Conservation (phyloP, 1,140 invertebrate species). For the Matsumurasca onukii region DNA sequence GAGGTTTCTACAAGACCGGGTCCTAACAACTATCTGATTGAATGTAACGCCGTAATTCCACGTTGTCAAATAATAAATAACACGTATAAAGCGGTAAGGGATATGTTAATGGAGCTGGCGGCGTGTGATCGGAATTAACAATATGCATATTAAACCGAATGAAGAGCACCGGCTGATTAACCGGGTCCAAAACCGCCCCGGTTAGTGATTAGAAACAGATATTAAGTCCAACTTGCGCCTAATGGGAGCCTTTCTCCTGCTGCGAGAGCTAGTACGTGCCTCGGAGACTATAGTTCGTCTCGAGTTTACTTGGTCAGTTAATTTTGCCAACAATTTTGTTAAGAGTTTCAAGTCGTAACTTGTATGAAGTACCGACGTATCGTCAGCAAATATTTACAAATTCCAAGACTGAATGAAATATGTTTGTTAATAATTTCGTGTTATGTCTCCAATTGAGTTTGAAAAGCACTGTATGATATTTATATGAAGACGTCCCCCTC, state of each 20-base stretch:
- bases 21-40: constrained; percentile 11
- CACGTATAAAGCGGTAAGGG: constrained; percentile 25
- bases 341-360: too few species aligned
- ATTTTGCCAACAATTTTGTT: too few species aligned
- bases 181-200: not conserved
- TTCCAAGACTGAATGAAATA: too few species aligned
- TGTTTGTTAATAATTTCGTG: too few species aligned
- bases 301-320: too few species aligned
- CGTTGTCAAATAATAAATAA: constrained; percentile 25
- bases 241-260: constrained; percentile 20
- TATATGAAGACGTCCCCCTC: too few species aligned
- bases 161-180: constrained; percentile 15
- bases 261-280: too few species aligned
- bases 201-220: constrained; percentile 21
- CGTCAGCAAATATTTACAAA: too few species aligned
- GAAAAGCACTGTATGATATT: too few species aligned
- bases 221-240: constrained; percentile 17
- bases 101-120: constrained; percentile 17
- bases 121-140: constrained; percentile 24
- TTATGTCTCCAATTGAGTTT: too few species aligned
- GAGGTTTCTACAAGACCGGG: not conserved
- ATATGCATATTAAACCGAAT: constrained; percentile 24
- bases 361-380: too few species aligned
- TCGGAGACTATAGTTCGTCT: too few species aligned
- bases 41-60: constrained; percentile 26